A percentile compares a stretch with the other conserved stretches of the same genome.
These are phyloP conservation scores for Falco columbarius DNA, from an alignment of 2,797 vertebrate genomes.

Conservation along the genomic window DNA sequence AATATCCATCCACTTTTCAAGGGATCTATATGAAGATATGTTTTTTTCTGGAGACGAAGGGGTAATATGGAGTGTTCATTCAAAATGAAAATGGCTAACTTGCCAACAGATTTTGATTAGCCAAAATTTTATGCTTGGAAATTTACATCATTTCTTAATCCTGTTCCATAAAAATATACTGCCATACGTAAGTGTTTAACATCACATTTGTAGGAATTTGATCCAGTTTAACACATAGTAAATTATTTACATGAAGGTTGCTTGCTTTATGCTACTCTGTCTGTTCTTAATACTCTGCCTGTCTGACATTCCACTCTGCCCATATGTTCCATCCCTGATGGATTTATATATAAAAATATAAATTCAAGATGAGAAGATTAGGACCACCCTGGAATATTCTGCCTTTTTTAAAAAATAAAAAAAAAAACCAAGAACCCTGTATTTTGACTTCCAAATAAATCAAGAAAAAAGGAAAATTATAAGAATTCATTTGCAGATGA, in stretches of 20 bases:
- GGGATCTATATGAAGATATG: neutral
- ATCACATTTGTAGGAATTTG: conserved; percentile 47
- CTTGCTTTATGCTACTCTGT: conserved; percentile 14
- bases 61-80: neutral
- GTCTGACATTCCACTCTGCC: conserved; percentile 44
- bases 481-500: neutral
- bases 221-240: conserved; percentile 59
- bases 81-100: conserved; percentile 17
- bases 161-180: conserved; percentile 40
- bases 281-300: conserved; percentile 22
- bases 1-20: neutral
- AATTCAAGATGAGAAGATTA: conserved; percentile 40
- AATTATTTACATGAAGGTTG: conserved; percentile 30
- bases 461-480: neutral
- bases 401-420: neutral
- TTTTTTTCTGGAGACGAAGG: neutral
- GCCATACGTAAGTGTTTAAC: conserved; percentile 59
- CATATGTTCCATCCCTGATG: conserved; percentile 35
- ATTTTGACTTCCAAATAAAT: neutral
- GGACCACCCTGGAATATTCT: conserved; percentile 24
- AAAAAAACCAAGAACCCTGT: neutral
- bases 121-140: conserved; percentile 42
- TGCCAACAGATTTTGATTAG: conserved; percentile 41
- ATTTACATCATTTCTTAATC: conserved; percentile 61
- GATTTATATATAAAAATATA: neutral